phyloP scores from a whole-genome alignment of 2,797 vertebrate genomes.

The Melanotaenia maccullochi region DNA sequence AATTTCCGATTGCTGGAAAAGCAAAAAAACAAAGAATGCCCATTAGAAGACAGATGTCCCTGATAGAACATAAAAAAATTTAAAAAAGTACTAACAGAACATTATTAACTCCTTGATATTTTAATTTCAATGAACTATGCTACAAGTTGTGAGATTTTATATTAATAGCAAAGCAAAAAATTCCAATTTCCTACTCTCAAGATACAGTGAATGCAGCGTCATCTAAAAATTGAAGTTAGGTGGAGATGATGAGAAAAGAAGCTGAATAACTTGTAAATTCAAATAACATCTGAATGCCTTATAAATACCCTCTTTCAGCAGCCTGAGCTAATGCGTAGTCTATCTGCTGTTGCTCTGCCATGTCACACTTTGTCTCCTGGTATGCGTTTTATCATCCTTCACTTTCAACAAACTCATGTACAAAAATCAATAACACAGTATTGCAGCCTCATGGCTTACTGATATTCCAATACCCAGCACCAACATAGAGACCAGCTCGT shows the following conservation, averaged over 20 bases:
- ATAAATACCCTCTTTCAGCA: neutral
- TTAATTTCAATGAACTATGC: no score
- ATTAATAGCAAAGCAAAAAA: no score
- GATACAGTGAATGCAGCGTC: no score
- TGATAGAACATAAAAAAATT: no score
- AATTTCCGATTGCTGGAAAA: neutral
- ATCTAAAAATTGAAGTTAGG: no score
- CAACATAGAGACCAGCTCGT: constrained; percentile 26
- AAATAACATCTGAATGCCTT: no score
- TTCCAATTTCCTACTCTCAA: no score
- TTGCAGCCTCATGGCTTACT: constrained; percentile 3
- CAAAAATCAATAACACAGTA: neutral
- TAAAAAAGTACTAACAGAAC: no score
- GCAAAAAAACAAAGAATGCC: neutral
- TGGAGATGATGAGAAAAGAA: no score
- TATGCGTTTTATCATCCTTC: neutral
- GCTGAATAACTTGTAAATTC: no score
- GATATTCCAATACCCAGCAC: constrained; percentile 6
- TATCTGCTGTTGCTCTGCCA: neutral
- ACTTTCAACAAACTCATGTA: neutral
- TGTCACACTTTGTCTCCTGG: neutral
- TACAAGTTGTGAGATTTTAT: no score
- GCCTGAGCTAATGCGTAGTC: neutral
- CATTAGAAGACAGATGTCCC: neutral
- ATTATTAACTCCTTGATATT: no score